Evolutionary conservation across 2,113 vertebrate genomes (phyloP), one percentile per base, ranked within the genome.

Genomic region (Sturnus vulgaris): DNA sequence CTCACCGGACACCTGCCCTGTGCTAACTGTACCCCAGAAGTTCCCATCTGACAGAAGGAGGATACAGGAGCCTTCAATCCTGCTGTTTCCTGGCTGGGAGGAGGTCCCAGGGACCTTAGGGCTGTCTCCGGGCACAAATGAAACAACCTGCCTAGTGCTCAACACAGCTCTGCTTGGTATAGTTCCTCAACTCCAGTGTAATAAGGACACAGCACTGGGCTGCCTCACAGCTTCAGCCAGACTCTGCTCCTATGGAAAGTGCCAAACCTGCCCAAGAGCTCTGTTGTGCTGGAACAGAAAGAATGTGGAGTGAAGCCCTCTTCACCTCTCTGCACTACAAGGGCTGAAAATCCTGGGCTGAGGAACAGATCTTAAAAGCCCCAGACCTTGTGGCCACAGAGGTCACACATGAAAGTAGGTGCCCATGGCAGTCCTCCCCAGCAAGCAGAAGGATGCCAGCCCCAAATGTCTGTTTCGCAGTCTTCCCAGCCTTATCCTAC

Each of bases 391-490:
- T 40, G 44, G 61, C 42, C 35, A 47, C 47, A 78, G 64, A 73
- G 18, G 9, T 59, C 61, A 72, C 28, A 44, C 5, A 42, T 42
- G 21, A 7, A 28, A 37, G 30, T 3, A 37, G 49, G 25, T 35
- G 9, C 7, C 12, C 0, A 0, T 42, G 1, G 0, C 1, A 2
- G 44, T 55, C 15, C 21, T 69, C 24, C 37, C 25, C 56, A 71
- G 82, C n/a, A 78, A 92, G 46, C 40, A 84, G 60, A 57, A 31
- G 22, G 39, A 75, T 59, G 40, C 17, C 49, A 84, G 52, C 23
- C 27, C 42, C 5, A 7, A 30, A 83, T 2, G 1, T 5, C 14
- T 31, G 30, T 2, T 3, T 37, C 0, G 0, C 47, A 55, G 28
- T 55, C 20, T 22, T 49, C 23, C 52, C 15, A 30, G 56, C 12